These are phyloP conservation scores for Acomys russatus DNA, from an alignment of 2,797 vertebrate genomes.

Conservation along the genomic window DNA sequence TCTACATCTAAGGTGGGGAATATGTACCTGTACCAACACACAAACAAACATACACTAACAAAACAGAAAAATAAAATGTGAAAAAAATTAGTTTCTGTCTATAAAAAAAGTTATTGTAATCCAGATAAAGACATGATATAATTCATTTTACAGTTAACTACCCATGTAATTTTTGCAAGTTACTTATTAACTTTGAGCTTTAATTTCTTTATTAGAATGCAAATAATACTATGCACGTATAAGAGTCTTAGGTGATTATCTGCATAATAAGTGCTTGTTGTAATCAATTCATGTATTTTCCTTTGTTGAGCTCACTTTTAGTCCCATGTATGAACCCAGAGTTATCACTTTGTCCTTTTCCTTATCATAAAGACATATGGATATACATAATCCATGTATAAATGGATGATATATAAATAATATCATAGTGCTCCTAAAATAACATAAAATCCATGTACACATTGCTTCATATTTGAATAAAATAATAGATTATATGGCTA, in stretches of 20 bases:
- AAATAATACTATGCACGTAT: background rate
- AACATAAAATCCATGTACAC: background rate
- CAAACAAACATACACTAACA: background rate
- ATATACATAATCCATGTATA: background rate
- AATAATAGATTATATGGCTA: background rate
- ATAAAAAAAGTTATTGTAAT: background rate
- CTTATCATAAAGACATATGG: background rate
- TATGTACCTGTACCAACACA: background rate
- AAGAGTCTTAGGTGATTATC: background rate
- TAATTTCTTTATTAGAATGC: background rate
- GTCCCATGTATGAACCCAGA: background rate
- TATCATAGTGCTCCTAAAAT: background rate
- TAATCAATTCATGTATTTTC: background rate
- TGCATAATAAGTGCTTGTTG: background rate
- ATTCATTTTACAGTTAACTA: constrained; percentile 12
- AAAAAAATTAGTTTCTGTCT: background rate
- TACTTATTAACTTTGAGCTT: constrained; percentile 7
- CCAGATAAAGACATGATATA: background rate
- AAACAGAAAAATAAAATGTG: background rate
- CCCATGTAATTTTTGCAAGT: background rate
- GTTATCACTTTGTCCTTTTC: background rate
- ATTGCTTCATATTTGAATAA: background rate
- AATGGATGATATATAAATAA: background rate
- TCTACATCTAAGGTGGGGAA: background rate
- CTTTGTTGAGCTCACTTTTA: background rate